Conservation (phyloP, 2,797 vertebrate genomes). For the Heliangelus exortis region DNA sequence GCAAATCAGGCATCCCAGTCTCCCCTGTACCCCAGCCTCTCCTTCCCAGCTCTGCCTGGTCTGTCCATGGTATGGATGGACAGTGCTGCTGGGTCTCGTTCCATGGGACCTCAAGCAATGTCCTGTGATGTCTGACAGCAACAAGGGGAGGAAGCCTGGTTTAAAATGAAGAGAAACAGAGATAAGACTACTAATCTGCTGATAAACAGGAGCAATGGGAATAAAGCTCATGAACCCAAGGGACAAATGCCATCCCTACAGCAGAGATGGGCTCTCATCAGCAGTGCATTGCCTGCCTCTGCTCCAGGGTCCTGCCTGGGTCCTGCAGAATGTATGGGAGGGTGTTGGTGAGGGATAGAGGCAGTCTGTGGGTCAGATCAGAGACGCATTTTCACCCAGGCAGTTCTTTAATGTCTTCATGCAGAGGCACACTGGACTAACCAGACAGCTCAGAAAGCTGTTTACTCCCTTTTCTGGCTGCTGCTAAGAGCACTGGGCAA, state of each 20-base stretch:
- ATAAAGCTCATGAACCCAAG: not conserved
- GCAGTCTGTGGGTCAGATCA: not conserved
- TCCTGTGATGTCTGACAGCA: not conserved
- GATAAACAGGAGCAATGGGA: not conserved
- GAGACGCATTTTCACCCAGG: not conserved
- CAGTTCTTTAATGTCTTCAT: not conserved
- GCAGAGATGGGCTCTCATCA: not conserved
- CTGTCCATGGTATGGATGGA: too few relatives aligned
- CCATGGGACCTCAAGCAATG: not conserved
- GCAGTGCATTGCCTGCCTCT: rapidly evolving
- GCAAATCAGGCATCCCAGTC: too few relatives aligned
- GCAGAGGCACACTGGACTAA: not conserved
- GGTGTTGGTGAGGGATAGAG: not conserved
- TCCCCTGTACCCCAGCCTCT: too few relatives aligned
- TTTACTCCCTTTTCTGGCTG: not conserved
- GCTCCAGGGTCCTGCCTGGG: not conserved
- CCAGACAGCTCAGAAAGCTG: not conserved
- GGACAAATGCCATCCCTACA: not conserved
- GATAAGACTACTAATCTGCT: not conserved
- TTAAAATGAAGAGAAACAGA: not conserved
- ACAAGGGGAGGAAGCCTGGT: not conserved
- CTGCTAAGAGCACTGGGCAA: not conserved
- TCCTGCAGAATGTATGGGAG: not conserved
- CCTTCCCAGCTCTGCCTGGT: too few relatives aligned
- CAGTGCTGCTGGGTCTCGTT: too few relatives aligned